A percentile compares a stretch with the other conserved stretches of the same genome.
phyloP scores from a whole-genome alignment of 92 coral and sea anemone genomes.

The Montipora capitata region DNA sequence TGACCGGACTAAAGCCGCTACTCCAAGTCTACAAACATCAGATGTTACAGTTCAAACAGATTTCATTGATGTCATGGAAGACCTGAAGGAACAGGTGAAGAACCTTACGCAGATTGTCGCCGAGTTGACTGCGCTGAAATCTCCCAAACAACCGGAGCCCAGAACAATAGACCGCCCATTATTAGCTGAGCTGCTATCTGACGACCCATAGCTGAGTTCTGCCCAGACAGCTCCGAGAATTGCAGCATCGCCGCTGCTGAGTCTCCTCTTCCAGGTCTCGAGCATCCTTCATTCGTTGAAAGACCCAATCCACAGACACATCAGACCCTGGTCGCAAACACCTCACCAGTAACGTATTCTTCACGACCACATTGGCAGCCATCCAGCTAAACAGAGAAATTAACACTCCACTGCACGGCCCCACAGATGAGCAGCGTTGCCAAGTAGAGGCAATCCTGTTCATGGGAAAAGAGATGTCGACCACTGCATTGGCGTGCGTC shows the following conservation, averaged over 20 bases:
- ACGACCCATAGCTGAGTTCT: not conserved
- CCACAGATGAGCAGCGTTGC: slow-evolving; percentile 13
- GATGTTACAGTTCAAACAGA: not conserved
- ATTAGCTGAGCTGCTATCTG: not conserved
- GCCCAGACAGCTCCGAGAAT: too few relatives aligned
- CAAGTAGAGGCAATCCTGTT: not conserved
- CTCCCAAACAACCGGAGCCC: not conserved
- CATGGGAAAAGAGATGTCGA: not conserved
- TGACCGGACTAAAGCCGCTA: not conserved
- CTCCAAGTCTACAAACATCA: not conserved
- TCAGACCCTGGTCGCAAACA: slow-evolving; percentile 2
- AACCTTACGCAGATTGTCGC: slow-evolving; percentile 22
- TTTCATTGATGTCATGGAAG: not conserved
- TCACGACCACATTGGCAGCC: slow-evolving; percentile 6
- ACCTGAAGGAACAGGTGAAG: not conserved
- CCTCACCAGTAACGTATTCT: not conserved
- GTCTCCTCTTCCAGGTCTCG: not conserved
- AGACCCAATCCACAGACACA: slow-evolving; percentile 13
- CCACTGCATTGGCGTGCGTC: not conserved
- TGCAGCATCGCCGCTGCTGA: too few relatives aligned
- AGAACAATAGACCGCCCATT: slow-evolving; percentile 4
- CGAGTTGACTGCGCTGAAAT: not conserved
- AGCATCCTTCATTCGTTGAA: slow-evolving; percentile 2
- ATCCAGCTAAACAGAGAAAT: slow-evolving; percentile 6
- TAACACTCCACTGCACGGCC: not conserved